phyloP scores from a whole-genome alignment of 2,888 invertebrate genomes.

The Drosophila pseudotakahashii region DNA sequence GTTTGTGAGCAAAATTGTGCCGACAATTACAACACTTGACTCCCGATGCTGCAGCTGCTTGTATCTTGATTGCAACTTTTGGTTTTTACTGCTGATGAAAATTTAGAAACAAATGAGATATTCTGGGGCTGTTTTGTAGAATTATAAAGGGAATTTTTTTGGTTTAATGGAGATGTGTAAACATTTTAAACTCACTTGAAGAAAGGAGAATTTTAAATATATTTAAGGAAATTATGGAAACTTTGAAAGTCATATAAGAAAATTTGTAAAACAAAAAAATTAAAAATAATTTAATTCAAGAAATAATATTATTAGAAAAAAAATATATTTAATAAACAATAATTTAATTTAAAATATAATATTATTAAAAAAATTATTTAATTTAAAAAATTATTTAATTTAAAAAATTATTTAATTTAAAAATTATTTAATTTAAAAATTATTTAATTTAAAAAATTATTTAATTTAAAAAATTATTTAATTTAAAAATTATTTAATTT shows the following conservation, averaged over 20 bases:
- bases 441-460: neutral
- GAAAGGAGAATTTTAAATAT: neutral
- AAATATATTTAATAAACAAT: neutral
- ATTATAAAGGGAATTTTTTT: neutral
- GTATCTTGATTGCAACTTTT: conserved; percentile 8
- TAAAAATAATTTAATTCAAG: too few species aligned
- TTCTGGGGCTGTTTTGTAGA: neutral
- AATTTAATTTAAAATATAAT: too few species aligned
- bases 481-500: neutral
- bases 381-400: too few species aligned
- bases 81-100: neutral
- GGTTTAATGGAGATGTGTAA: neutral
- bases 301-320: neutral
- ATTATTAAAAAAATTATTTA: too few species aligned
- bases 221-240: too few species aligned
- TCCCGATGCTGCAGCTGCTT: conserved; percentile 24
- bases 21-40: conserved; percentile 27
- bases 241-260: too few species aligned
- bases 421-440: neutral
- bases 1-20: conserved; percentile 1
- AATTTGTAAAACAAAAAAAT: neutral
- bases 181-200: neutral
- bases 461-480: too few species aligned
- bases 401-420: too few species aligned
- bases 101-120: neutral